These are phyloP conservation scores for Caenorhabditis virilis DNA, from an alignment of 2,888 invertebrate species.

Conservation along the genomic window DNA sequence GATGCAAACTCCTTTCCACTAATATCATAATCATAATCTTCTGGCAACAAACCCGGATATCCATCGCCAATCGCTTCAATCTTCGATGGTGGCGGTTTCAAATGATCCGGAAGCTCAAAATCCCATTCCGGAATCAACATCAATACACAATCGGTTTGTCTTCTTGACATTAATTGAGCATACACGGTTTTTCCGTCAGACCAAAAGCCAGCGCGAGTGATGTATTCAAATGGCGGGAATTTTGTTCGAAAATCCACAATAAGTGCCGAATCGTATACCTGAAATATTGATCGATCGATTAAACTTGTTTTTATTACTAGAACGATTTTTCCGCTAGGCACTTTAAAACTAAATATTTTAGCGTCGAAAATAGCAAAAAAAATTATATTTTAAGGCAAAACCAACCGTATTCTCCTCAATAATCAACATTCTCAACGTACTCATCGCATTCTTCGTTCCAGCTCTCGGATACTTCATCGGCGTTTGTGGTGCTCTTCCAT, in stretches of 20 bases:
- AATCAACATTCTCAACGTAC: slow-evolving; percentile 47
- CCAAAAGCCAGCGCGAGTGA: slow-evolving; percentile 93
- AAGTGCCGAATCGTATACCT: slow-evolving; percentile 43
- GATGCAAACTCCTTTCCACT: too few species aligned
- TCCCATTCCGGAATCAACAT: slow-evolving; percentile 43
- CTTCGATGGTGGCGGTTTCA: too few species aligned
- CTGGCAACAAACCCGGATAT: too few species aligned
- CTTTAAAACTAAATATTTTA: too few species aligned
- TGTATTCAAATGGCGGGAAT: slow-evolving; percentile 92
- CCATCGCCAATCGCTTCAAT: too few species aligned
- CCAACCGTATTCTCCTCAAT: slow-evolving; percentile 28
- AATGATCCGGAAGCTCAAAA: slow-evolving; percentile 28
- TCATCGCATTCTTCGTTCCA: slow-evolving; percentile 54
- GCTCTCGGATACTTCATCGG: slow-evolving; percentile 57
- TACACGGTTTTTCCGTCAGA: slow-evolving; percentile 79
- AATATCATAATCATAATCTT: slow-evolving; percentile 18
- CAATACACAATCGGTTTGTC: slow-evolving; percentile 45
- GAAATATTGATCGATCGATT: neutral
- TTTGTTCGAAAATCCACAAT: slow-evolving; percentile 67
- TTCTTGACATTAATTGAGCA: slow-evolving; percentile 50
- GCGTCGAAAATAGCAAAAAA: too few species aligned
- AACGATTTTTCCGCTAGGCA: too few species aligned
- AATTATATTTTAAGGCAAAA: too few species aligned
- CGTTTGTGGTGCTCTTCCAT: slow-evolving; percentile 30
- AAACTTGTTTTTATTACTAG: slow-evolving; percentile 5